Base-by-base conservation (phyloP, 2,113 vertebrate genomes). In the Nothobranchius kuhntae region DNA sequence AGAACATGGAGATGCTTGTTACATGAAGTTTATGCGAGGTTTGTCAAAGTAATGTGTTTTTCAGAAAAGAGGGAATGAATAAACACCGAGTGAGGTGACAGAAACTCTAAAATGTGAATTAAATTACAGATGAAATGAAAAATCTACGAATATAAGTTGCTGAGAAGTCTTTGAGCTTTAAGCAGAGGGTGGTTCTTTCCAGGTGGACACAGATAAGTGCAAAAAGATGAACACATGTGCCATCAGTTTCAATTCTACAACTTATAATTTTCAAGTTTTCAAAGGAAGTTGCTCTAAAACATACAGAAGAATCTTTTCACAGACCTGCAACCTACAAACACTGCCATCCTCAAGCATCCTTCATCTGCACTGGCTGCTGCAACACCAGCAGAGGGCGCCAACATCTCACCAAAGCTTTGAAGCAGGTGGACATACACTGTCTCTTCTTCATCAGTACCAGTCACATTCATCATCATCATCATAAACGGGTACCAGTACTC, bases 221-320 rank as follows among this genome's bases (percentile, higher is more conserved):
- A 70, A 80, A 56, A 73, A 63, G 70, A 17, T 62, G 35, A 83
- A 81, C 78, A 66, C 56, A 80, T 80, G 82, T 87, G 85, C 86
- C 77, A 58, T 86, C 13, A 68, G 78, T 63, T 84, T 64, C 46
- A 65, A 55, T 44, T 80, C 9, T 55, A 70, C 24, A 77, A 82
- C 74, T 81, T 81, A 75, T 36, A 62, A 61, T 71, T 80, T 91
- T 91, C 87, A 91, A 91, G 88, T 91, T 89, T 89, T 77, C 58
- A 74, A 60, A 85, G 75, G 83, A 89, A 52, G 65, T 76, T 73
- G 70, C 46, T 74, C 69, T 71, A 65, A 77, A 84, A 77, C 67
- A 21, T 21, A 67, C 71, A n/a, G 61, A 62, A 50, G 38, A 8
- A 40, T 40, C 45, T 73, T 74, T 88, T 83, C 81, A 89, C 85